A percentile compares a stretch with the other conserved stretches of the same genome.
phyloP scores from a whole-genome alignment of 2,888 invertebrate species.

The Nomada fucata region DNA sequence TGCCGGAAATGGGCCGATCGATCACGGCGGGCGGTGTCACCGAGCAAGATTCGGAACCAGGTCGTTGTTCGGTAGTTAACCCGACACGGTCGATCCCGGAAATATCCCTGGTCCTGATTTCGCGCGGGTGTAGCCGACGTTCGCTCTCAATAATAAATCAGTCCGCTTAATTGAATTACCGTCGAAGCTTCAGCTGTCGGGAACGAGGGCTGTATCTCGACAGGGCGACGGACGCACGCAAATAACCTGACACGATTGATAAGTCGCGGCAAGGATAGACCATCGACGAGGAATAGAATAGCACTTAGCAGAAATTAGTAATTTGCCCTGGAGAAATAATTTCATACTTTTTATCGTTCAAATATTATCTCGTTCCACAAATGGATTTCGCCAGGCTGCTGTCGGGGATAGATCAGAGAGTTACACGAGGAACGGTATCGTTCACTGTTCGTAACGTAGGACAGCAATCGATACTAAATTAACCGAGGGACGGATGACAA shows the following conservation, averaged over 20 bases:
- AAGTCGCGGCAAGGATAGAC: constrained; percentile 31
- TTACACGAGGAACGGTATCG: too few relatives aligned
- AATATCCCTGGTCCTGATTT: constrained; percentile 59
- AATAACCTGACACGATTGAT: constrained; percentile 52
- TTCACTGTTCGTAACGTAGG: too few relatives aligned
- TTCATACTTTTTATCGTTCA: neutral
- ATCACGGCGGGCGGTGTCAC: neutral
- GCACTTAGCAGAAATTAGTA: neutral
- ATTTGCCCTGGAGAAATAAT: neutral
- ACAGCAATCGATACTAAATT: too few relatives aligned
- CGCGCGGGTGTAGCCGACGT: constrained; percentile 21
- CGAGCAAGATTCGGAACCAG: constrained; percentile 42
- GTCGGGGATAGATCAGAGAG: too few relatives aligned
- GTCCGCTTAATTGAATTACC: constrained; percentile 44
- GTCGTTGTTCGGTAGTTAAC: constrained; percentile 47
- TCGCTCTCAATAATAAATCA: constrained; percentile 60
- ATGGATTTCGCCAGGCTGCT: too few relatives aligned
- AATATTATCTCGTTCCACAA: too few relatives aligned
- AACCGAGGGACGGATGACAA: too few relatives aligned
- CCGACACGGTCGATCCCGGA: constrained; percentile 52
- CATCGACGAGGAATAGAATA: neutral
- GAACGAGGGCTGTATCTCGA: constrained; percentile 30
- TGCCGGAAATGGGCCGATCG: constrained; percentile 14
- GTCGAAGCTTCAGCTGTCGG: constrained; percentile 45
- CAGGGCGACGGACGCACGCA: constrained; percentile 35